These are phyloP conservation scores for Gouania willdenowi DNA, from an alignment of 2,797 vertebrate species.

Conservation along the genomic window DNA sequence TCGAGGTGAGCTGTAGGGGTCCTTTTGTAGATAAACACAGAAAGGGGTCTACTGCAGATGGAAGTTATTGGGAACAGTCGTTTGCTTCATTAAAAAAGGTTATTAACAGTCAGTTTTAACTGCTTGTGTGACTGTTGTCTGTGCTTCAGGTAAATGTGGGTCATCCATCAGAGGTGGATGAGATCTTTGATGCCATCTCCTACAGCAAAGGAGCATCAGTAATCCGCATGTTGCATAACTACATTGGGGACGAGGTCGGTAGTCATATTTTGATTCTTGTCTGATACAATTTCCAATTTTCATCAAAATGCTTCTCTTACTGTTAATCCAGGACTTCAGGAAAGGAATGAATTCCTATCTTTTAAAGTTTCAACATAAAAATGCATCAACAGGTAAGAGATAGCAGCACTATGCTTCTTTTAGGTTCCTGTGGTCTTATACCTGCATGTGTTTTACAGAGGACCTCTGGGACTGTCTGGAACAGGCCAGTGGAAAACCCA, in stretches of 20 bases:
- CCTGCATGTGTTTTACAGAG: conserved; percentile 72
- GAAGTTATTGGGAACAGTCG: too few relatives aligned
- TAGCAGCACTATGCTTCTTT: not conserved
- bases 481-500: conserved; percentile 92
- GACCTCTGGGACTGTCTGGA: conserved; percentile 97
- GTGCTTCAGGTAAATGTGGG: conserved; percentile 88
- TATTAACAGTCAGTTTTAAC: too few relatives aligned
- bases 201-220: conserved; percentile 99
- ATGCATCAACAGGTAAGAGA: conserved; percentile 90
- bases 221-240: conserved; percentile 97
- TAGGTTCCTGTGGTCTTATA: too few relatives aligned
- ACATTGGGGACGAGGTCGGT: conserved; percentile 94
- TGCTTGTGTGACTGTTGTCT: too few relatives aligned
- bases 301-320: too few relatives aligned
- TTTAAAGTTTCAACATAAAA: conserved; percentile 95
- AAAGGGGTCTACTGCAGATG: too few relatives aligned
- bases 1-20: conserved; percentile 85
- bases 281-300: not conserved
- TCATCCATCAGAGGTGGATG: conserved; percentile 97
- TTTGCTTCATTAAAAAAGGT: too few relatives aligned
- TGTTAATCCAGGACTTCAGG: conserved; percentile 97
- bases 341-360: conserved; percentile 98
- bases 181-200: conserved; percentile 98
- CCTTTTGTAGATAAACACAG: not conserved
- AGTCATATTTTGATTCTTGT: not conserved